Evolutionary conservation across 2,888 invertebrate species (phyloP), one percentile per base, ranked within the genome.

Genomic region (Argynnis bischoffii): DNA sequence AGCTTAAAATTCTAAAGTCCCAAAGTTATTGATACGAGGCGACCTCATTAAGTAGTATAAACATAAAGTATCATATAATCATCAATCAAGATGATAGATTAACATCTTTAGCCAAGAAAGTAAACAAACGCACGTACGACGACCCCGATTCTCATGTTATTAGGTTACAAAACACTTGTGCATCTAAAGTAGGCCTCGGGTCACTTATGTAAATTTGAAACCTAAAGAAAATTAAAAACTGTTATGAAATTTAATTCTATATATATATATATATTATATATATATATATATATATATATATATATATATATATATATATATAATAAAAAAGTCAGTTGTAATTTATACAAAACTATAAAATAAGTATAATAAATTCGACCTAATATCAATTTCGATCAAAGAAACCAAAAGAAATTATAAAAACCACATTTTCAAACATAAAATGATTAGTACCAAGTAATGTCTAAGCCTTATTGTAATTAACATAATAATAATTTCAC

Each of bases 41-140:
- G 67, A 70, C 69, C 70, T 72, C 71, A 72, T 75, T 78, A 74
- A 74, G 64, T 79, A 77, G 81, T 80, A 83, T 83, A 81, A 80
- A 81, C 78, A 77, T 81, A 76, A 77, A 67, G 73, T 74, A 63
- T 70, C 66, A 64, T 61, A 61, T 61, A 77, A 75, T 69, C 83
- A 88, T 90, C 88, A 83, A 89, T 90, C 89, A 89, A 78, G 74
- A 76, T 87, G 89, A 89, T 88, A 83, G 86, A 88, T 86, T 77
- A 75, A 59, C 67, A 64, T 73, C 72, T 76, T 56, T 51, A 35
- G 73, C 73, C 74, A 72, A 51, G 54, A 73, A 70, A 75, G 76
- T 72, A 77, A 78, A 79, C 80, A 76, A 65, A 46, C 46, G 61
- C 65, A 72, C 74, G 81, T 74, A 70, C 80, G 77, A 77, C 76